Evolutionary conservation across 2,797 vertebrate species (phyloP).

Genomic region (Enteromius treurensis): DNA sequence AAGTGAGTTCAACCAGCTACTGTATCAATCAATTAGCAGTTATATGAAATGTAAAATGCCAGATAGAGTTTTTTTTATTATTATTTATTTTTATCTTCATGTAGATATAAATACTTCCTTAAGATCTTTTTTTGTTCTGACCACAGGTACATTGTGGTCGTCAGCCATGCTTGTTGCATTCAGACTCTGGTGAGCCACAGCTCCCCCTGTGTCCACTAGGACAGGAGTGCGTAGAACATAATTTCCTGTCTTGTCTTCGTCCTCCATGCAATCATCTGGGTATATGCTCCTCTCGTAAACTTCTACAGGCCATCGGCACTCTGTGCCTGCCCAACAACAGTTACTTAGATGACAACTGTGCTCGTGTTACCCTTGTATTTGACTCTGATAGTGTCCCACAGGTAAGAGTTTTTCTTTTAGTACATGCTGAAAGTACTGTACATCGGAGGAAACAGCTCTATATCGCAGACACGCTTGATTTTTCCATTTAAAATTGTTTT

Average conservation of each 20-base stretch:
- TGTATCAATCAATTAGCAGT: background rate
- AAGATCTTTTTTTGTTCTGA: background rate
- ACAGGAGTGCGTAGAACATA: slow-evolving; percentile 82
- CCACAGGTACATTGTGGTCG: slow-evolving; percentile 87
- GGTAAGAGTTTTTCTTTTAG: slow-evolving; percentile 71
- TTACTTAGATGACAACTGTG: slow-evolving; percentile 87
- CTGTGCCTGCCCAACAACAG: slow-evolving; percentile 85
- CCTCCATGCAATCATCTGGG: slow-evolving; percentile 89
- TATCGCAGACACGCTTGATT: background rate
- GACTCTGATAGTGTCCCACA: slow-evolving; percentile 85
- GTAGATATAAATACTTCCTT: background rate
- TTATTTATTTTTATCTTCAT: background rate
- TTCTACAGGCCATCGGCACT: slow-evolving; percentile 72
- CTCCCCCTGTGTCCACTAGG: slow-evolving; percentile 77
- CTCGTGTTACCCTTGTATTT: slow-evolving; percentile 90
- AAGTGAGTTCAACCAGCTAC: slow-evolving; percentile 73
- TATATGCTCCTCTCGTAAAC: slow-evolving; percentile 80
- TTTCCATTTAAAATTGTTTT: slow-evolving; percentile 6
- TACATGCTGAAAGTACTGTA: background rate
- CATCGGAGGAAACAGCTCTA: background rate
- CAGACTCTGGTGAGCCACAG: slow-evolving; percentile 43
- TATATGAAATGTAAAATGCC: background rate
- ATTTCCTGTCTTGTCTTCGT: slow-evolving; percentile 86
- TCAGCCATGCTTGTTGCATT: slow-evolving; percentile 83
- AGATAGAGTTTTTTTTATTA: background rate